Percentiles rank a stretch among this genome's conserved stretches.
phyloP scores from a whole-genome alignment of 2,797 vertebrate genomes.

The Lates japonicus region DNA sequence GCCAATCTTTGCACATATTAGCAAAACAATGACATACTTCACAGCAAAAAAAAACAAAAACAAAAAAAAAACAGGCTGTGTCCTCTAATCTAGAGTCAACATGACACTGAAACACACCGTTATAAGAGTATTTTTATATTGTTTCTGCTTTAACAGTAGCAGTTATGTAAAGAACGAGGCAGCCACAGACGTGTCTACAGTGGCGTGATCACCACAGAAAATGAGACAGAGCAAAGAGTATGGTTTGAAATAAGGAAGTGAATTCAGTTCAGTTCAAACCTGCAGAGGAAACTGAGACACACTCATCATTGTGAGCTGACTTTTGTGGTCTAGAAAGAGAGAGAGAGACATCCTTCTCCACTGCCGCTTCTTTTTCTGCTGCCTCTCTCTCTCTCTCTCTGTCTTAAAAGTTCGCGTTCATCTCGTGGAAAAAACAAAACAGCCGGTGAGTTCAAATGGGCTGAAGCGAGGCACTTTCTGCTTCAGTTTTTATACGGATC shows the following conservation, averaged over 20 bases:
- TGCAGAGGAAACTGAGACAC: constrained; percentile 82
- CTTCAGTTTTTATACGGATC: constrained; percentile 56
- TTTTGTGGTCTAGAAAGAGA: constrained; percentile 73
- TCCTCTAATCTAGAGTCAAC: background rate
- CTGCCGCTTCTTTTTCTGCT: constrained; percentile 30
- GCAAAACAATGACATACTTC: background rate
- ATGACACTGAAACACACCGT: constrained; percentile 6
- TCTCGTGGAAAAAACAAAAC: constrained; percentile 42
- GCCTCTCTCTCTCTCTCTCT: constrained; percentile 7
- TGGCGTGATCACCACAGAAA: background rate
- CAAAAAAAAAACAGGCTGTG: background rate
- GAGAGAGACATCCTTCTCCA: constrained; percentile 30
- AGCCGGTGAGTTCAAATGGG: constrained; percentile 75
- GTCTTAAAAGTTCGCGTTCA: constrained; percentile 15
- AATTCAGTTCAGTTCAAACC: constrained; percentile 73
- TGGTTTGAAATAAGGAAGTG: constrained; percentile 86
- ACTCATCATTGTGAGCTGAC: constrained; percentile 48
- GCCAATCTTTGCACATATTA: background rate
- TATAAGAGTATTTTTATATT: background rate
- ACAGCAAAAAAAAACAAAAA: too few species aligned
- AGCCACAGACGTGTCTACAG: background rate
- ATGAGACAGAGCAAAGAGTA: constrained; percentile 40
- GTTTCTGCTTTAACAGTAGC: background rate
- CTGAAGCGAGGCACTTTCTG: constrained; percentile 65
- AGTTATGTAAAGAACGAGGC: background rate